Evolutionary conservation across 2,888 invertebrate genomes (phyloP).

Genomic region (Dasypolia templi): DNA sequence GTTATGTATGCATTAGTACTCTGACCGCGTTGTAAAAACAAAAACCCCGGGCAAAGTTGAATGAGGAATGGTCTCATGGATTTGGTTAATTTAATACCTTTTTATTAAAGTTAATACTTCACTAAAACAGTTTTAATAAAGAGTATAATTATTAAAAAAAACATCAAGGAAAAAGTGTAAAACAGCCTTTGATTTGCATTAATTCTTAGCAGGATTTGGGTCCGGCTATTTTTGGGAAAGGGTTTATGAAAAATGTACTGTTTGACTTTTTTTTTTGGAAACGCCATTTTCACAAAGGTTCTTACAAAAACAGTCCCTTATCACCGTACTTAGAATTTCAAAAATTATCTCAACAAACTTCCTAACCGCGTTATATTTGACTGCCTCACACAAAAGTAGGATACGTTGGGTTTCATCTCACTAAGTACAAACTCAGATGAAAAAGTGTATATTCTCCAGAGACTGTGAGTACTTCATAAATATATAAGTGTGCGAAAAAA

Average conservation of each 20-base stretch:
- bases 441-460: conserved; percentile 21
- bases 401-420: conserved; percentile 28
- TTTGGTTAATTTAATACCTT: too few species aligned
- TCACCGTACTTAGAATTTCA: background rate
- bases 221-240: background rate
- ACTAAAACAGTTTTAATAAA: too few species aligned
- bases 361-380: conserved; percentile 13
- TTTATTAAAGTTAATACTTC: too few species aligned
- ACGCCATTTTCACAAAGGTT: too few species aligned
- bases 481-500: conserved; percentile 3
- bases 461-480: conserved; percentile 3
- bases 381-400: conserved; percentile 10
- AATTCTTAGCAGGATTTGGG: background rate
- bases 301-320: too few species aligned
- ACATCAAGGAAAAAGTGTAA: background rate
- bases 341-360: background rate
- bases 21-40: too few species aligned
- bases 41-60: too few species aligned
- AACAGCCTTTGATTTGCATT: background rate
- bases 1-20: too few species aligned
- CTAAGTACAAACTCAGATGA: conserved; percentile 20
- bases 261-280: too few species aligned
- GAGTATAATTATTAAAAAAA: too few species aligned
- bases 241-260: background rate
- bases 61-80: too few species aligned